Evolutionary conservation across 2,888 invertebrate species (phyloP).

Genomic region (Bruchidius siliquastri): DNA sequence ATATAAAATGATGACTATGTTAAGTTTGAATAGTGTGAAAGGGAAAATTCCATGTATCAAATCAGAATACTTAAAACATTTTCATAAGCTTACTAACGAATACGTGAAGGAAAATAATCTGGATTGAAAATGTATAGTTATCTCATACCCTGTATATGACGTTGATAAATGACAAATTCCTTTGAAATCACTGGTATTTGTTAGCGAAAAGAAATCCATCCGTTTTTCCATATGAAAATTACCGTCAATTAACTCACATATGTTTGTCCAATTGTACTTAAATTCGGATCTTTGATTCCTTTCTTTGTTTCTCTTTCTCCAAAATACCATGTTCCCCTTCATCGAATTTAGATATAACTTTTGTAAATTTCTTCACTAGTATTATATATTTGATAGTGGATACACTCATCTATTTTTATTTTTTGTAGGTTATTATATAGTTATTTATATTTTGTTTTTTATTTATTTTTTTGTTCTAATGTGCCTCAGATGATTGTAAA

Average conservation of each 20-base stretch:
- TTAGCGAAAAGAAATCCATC: background rate
- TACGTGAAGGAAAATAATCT: too few species aligned
- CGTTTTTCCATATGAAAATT: background rate
- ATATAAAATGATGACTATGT: background rate
- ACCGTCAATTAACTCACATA: background rate
- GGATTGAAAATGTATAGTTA: background rate
- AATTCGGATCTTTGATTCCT: background rate
- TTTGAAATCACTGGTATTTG: background rate
- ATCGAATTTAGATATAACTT: background rate
- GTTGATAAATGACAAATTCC: background rate
- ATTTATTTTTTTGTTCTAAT: slow-evolving; percentile 32
- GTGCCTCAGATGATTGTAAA: slow-evolving; percentile 34
- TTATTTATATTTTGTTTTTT: slow-evolving; percentile 24
- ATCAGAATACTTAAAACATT: too few species aligned
- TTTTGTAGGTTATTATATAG: slow-evolving; percentile 9
- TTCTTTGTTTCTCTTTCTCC: background rate
- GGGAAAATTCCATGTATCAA: background rate
- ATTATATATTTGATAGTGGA: background rate
- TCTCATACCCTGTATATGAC: background rate
- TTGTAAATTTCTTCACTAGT: background rate
- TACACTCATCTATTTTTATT: background rate
- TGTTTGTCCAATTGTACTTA: background rate
- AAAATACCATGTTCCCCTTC: background rate
- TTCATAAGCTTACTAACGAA: too few species aligned
- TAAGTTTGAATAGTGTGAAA: background rate